Evolutionary conservation across 2,113 vertebrate genomes (phyloP).

Genomic region (Cochlearius cochlearius): DNA sequence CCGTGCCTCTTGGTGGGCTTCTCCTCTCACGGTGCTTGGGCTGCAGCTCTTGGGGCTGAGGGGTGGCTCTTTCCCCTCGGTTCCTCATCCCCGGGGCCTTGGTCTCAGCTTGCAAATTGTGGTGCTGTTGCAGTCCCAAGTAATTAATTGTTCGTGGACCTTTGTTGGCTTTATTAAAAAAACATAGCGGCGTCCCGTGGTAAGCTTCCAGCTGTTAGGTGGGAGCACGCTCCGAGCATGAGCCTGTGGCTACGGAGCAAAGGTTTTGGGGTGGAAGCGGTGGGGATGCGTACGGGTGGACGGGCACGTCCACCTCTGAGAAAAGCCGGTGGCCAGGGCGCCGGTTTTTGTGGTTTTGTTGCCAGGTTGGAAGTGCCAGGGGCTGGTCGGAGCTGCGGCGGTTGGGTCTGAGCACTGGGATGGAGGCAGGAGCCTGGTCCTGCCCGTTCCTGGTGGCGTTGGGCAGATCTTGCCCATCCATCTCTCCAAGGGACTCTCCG

Average conservation of each 20-base stretch:
- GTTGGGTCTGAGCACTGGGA: not conserved
- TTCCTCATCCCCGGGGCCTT: not conserved
- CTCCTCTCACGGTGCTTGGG: not conserved
- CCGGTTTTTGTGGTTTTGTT: not conserved
- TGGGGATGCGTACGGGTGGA: not conserved
- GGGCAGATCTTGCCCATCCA: not conserved
- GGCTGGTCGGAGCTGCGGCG: not conserved
- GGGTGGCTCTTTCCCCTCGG: not conserved
- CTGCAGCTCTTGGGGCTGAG: not conserved
- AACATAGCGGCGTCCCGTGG: accelerated
- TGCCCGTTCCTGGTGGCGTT: not conserved
- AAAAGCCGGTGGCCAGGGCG: not conserved
- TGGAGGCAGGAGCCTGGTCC: not conserved
- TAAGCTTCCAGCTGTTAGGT: not conserved
- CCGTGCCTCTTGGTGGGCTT: not conserved
- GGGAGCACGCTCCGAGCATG: accelerated
- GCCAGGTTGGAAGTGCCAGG: not conserved
- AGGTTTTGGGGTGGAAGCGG: not conserved
- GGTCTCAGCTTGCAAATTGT: not conserved
- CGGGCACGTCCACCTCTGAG: not conserved
- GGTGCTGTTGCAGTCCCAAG: not conserved
- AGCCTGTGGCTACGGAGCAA: not conserved
- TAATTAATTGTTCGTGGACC: not conserved
- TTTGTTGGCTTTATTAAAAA: not conserved
- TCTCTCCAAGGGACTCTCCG: not conserved